Evolutionary conservation across 2,888 invertebrate genomes (phyloP), one percentile per base, ranked within the genome.

Genomic region (Ctenicera cuprea): DNA sequence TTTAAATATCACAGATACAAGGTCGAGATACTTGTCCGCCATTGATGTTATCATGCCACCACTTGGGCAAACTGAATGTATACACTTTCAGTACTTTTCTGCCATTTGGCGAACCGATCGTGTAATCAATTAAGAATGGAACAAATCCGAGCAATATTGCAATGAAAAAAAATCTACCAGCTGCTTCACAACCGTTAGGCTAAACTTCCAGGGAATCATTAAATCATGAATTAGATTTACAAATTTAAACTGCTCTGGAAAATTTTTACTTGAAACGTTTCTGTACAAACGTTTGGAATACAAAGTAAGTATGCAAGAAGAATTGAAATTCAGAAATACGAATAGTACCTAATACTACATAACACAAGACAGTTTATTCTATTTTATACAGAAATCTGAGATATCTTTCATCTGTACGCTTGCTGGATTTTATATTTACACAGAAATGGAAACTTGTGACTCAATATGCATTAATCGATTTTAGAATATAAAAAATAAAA

Each of bases 1-100:
- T 81, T 81, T 81, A 78, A 82, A 82, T 81, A 79, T 79, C 75
- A 70, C 72, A 74, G 81, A 80, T 81, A 80, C 79, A 79, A 79
- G 73, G 79, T 71, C 76, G 63, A 78, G 79, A 79, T 80, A 77
- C 78, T 69, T 71, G 65, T 71, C 74, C 74, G 72, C 76, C 67
- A 71, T 76, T 66, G 76, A 76, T 77, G 75, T 74, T 76, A 79
- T 80, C 80, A 78, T 77, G 50, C 67, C 30, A 33, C 61, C 45
- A 59, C 57, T 66, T 48, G 16, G 52, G 41, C 52, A n/a, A 63
- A 63, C 67, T 64, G 48, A 30, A 71, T 54, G 18, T 66, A 50
- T 48, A 63, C 14, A 26, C 20, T 65, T 65, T 65, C n/a, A 30
- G 50, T 50, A 37, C 18, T 30, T 30, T 41, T 37, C 16, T 37